These are phyloP conservation scores for Hybos culiciformis DNA, from an alignment of 2,888 invertebrate species.

Conservation along the genomic window DNA sequence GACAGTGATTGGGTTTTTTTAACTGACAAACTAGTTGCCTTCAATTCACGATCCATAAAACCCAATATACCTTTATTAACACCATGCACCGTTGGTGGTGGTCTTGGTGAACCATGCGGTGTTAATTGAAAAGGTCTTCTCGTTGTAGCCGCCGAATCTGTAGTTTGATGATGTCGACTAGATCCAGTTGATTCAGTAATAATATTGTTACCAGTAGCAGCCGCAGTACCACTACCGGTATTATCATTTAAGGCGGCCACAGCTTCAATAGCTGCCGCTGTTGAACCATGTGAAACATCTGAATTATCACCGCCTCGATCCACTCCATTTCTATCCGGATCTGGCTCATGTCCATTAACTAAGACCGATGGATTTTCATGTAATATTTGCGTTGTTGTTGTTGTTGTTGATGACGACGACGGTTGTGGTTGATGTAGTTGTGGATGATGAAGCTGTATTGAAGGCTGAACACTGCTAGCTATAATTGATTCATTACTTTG, in stretches of 20 bases:
- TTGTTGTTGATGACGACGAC: conserved; percentile 4
- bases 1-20: conserved; percentile 33
- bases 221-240: not conserved
- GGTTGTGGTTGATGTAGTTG: conserved; percentile 2
- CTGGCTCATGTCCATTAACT: conserved; percentile 26
- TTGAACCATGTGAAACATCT: not conserved
- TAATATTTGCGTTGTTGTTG: conserved; percentile 11
- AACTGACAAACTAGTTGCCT: conserved; percentile 18
- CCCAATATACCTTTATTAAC: conserved; percentile 34
- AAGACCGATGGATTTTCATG: conserved; percentile 21
- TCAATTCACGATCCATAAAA: conserved; percentile 35
- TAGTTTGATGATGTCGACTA: conserved; percentile 14
- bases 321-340: not conserved
- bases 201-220: not conserved
- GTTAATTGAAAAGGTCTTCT: conserved; percentile 24
- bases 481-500: conserved; percentile 14
- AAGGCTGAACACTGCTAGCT: conserved; percentile 14
- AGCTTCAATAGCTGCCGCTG: not conserved
- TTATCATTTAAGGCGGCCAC: not conserved
- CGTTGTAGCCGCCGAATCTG: conserved; percentile 20
- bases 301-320: too few relatives aligned
- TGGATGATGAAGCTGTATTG: conserved; percentile 7
- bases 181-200: conserved; percentile 3
- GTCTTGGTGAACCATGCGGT: conserved; percentile 2
- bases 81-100: conserved; percentile 15